Percentiles rank a stretch among this genome's conserved stretches.
These are phyloP conservation scores for Escarpia spicata DNA, from an alignment of 2,888 invertebrate genomes.

Conservation along the genomic window DNA sequence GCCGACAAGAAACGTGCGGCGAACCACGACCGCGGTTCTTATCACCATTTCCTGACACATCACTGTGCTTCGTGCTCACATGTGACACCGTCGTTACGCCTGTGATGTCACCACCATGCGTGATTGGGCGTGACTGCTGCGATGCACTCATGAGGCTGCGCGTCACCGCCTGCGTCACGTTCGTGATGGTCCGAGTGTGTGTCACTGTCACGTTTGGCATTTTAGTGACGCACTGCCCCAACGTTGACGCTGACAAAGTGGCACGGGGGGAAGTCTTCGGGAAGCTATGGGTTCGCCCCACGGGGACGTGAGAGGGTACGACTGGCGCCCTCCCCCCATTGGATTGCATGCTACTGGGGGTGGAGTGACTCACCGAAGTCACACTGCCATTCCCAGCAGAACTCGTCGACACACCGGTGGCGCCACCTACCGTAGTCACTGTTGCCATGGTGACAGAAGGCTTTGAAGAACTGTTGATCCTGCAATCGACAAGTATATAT, in stretches of 20 bases:
- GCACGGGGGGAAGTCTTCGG: slow-evolving; percentile 37
- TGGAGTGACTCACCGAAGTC: background rate
- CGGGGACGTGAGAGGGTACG: slow-evolving; percentile 24
- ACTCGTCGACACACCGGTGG: background rate
- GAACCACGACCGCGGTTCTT: background rate
- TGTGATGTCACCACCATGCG: background rate
- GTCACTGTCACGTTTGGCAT: slow-evolving; percentile 14
- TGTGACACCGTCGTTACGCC: slow-evolving; percentile 17
- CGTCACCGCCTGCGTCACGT: slow-evolving; percentile 37
- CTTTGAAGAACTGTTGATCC: background rate
- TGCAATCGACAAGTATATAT: background rate
- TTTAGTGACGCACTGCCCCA: background rate
- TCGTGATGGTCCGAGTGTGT: slow-evolving; percentile 38
- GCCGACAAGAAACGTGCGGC: background rate
- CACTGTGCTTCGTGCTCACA: background rate
- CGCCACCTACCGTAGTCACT: background rate
- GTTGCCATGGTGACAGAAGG: background rate
- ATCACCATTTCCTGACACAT: background rate
- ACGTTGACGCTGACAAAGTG: slow-evolving; percentile 18
- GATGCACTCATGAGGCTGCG: background rate
- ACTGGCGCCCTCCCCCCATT: background rate
- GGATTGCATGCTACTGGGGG: background rate
- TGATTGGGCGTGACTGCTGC: background rate
- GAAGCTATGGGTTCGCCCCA: slow-evolving; percentile 36
- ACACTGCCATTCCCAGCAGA: background rate